Evolutionary conservation across 2,797 vertebrate genomes (phyloP), one percentile per base, ranked within the genome.

Genomic region (Pogoniulus pusillus): DNA sequence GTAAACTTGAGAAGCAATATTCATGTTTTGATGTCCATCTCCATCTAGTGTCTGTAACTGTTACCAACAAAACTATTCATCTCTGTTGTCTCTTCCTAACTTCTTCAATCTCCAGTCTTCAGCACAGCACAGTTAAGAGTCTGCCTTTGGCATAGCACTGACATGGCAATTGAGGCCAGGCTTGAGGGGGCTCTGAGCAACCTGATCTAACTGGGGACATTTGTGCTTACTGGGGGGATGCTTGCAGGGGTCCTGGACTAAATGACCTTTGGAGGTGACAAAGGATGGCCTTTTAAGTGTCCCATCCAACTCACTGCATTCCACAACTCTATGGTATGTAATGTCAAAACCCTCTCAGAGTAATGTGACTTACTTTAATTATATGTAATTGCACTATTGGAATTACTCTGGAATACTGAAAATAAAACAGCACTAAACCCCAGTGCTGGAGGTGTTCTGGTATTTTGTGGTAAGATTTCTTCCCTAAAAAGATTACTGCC

Each of bases 21-120:
- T 84, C 60, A 77, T 89, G 17, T 58, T 93, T 72, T 87, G 45
- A 68, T 12, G 6, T 85, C 63, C 65, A 65, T 62, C 85, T 11
- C 93, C 89, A 85, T 32, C 85, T 94, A 94, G 80, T 73, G 95
- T 85, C 55, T 78, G 30, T 59, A 23, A 27, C 9, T 41, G 22
- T 68, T 89, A 74, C 7, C 82, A 81, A 54, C n/a, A 70, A 91
- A 74, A 60, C 30, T 22, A 22, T 32, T 11, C 1, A 16, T 43
- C 11, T 77, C 9, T 75, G 0, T 69, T 62, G 37, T 65, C 18
- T 65, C 16, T 34, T 74, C 12, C 22, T 54, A 41, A 54, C 79
- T 68, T 7, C 13, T 55, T 89, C 82, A 3, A 22, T n/a, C 22
- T 62, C 4, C 27, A 2, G 22, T 18, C 30, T 62, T 18, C 64